Percentiles rank a stretch among this genome's conserved stretches.
Evolutionary conservation across 2,113 vertebrate genomes (phyloP).

Genomic region (human): DNA sequence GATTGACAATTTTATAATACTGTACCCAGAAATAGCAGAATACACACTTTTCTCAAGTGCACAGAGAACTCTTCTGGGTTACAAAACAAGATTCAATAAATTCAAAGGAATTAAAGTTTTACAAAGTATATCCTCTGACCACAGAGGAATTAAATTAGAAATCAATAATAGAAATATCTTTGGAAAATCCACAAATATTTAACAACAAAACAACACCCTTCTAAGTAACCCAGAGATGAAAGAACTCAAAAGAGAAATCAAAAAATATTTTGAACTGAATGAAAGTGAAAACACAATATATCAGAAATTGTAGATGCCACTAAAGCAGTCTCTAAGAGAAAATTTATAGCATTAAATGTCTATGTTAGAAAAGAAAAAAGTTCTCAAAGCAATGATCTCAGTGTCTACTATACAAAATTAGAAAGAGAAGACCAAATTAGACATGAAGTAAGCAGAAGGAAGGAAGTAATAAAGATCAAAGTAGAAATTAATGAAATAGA

Average conservation of each 20-base stretch:
- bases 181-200: neutral
- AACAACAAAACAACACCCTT: neutral
- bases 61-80: no score
- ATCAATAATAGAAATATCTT: neutral
- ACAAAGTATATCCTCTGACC: no score
- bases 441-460: neutral
- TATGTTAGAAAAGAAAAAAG: neutral
- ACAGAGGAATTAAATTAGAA: neutral
- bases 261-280: neutral
- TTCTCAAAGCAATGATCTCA: neutral
- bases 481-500: neutral
- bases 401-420: neutral
- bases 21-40: neutral
- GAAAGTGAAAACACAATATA: constrained; percentile 27
- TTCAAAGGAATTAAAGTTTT: no score
- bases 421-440: neutral
- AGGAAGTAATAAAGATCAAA: neutral
- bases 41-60: no score
- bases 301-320: neutral
- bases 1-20: neutral
- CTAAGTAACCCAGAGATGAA: neutral
- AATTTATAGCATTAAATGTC: neutral
- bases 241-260: constrained; percentile 5
- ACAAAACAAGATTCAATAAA: no score
- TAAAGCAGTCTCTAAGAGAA: neutral